Evolutionary conservation across 2,113 vertebrate genomes (phyloP).

Genomic region (Spheniscus mendiculus): DNA sequence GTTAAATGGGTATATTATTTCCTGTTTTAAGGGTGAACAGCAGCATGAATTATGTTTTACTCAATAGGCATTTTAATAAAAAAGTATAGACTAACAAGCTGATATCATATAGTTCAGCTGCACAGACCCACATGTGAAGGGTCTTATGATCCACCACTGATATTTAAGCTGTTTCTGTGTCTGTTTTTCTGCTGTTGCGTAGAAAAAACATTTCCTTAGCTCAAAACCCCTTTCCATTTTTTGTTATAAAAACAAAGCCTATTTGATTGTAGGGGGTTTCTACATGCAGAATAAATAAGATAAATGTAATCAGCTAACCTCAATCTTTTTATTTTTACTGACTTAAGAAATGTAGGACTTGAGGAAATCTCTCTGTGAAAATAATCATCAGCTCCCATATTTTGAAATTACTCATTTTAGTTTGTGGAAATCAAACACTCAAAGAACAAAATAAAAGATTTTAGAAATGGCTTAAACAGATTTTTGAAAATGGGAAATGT

Average conservation of each 20-base stretch:
- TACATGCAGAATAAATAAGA: background rate
- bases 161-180: slow-evolving; percentile 6
- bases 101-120: slow-evolving; percentile 24
- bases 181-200: slow-evolving; percentile 13
- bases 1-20: slow-evolving; percentile 87
- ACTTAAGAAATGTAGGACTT: background rate
- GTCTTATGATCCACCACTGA: background rate
- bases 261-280: background rate
- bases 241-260: background rate
- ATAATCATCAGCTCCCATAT: background rate
- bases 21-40: slow-evolving; percentile 85
- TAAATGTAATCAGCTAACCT: background rate
- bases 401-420: background rate
- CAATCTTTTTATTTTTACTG: background rate
- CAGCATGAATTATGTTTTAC: slow-evolving; percentile 82
- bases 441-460: background rate
- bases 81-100: slow-evolving; percentile 47
- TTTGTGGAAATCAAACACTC: background rate
- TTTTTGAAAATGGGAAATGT: background rate
- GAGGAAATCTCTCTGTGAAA: background rate
- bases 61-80: slow-evolving; percentile 74
- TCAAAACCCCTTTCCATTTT: background rate
- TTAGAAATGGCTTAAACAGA: background rate
- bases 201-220: background rate
- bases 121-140: slow-evolving; percentile 21